These are phyloP conservation scores for Eupelmus urozonus DNA, from an alignment of 2,888 invertebrate genomes.

Conservation along the genomic window DNA sequence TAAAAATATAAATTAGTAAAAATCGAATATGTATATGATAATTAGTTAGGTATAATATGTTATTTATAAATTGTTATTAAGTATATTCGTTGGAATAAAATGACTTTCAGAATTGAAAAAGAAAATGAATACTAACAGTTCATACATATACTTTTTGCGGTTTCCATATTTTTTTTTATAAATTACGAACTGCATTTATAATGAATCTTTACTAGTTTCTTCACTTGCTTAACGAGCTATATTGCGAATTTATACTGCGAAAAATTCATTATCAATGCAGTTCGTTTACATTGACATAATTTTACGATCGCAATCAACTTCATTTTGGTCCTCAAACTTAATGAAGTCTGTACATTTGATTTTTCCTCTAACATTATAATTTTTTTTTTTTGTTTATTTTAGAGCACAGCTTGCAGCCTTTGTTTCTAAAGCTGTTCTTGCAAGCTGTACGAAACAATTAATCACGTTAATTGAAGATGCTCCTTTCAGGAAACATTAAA, in stretches of 20 bases:
- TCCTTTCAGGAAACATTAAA: slow-evolving; percentile 37
- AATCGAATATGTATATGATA: slow-evolving; percentile 31
- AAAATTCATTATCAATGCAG: slow-evolving; percentile 5
- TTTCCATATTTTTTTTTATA: slow-evolving; percentile 39
- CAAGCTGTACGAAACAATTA: slow-evolving; percentile 13
- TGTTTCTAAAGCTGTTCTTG: slow-evolving; percentile 4
- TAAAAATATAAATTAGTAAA: slow-evolving; percentile 46
- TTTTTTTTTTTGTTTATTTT: not conserved
- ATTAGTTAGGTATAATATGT: slow-evolving; percentile 13
- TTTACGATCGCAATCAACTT: slow-evolving; percentile 29
- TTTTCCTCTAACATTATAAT: slow-evolving; percentile 25
- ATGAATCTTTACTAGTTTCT: slow-evolving; percentile 22
- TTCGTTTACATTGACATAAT: slow-evolving; percentile 14
- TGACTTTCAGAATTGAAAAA: slow-evolving; percentile 16
- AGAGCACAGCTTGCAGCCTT: slow-evolving; percentile 14
- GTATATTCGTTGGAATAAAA: slow-evolving; percentile 20
- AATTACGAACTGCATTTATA: slow-evolving; percentile 17
- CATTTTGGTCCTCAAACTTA: slow-evolving; percentile 18
- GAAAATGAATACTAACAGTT: slow-evolving; percentile 19
- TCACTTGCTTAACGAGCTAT: not conserved
- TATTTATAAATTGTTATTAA: slow-evolving; percentile 21
- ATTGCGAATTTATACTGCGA: not conserved
- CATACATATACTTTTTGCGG: slow-evolving; percentile 31
- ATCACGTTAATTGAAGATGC: slow-evolving; percentile 15
- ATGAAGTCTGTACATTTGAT: slow-evolving; percentile 40